phyloP scores from a whole-genome alignment of 2,888 invertebrate species.

The Melanophora roralis region DNA sequence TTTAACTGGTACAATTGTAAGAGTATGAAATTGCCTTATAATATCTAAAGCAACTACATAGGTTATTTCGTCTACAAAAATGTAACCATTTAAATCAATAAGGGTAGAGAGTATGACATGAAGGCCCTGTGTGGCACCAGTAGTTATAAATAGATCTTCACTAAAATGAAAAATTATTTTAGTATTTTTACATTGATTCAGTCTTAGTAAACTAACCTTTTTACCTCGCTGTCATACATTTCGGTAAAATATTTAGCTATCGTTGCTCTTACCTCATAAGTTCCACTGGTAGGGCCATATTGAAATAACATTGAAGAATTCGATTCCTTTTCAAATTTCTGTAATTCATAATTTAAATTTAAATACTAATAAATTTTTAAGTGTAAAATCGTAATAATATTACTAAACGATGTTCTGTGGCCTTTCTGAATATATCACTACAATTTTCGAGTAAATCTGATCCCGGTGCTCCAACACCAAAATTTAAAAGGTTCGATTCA shows the following conservation, averaged over 20 bases:
- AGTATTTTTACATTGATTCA: not conserved
- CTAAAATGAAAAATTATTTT: slow-evolving; percentile 68
- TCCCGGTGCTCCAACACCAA: slow-evolving; percentile 80
- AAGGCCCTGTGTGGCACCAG: slow-evolving; percentile 81
- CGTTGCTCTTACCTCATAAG: slow-evolving; percentile 78
- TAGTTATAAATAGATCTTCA: slow-evolving; percentile 79
- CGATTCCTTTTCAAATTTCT: slow-evolving; percentile 68
- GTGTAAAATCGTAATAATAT: not conserved
- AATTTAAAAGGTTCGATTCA: slow-evolving; percentile 75
- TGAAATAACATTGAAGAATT: slow-evolving; percentile 77
- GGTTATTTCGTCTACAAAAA: slow-evolving; percentile 82
- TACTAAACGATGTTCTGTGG: slow-evolving; percentile 78
- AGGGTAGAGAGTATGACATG: slow-evolving; percentile 79
- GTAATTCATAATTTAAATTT: not conserved
- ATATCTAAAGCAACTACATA: slow-evolving; percentile 81
- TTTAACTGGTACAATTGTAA: slow-evolving; percentile 79
- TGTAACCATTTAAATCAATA: slow-evolving; percentile 78
- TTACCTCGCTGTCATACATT: slow-evolving; percentile 77
- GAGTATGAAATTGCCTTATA: slow-evolving; percentile 79
- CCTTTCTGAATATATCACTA: slow-evolving; percentile 76
- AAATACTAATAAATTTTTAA: no score
- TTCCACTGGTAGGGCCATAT: slow-evolving; percentile 79
- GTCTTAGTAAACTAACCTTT: slow-evolving; percentile 71
- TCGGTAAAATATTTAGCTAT: slow-evolving; percentile 77
- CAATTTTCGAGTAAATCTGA: slow-evolving; percentile 78